Evolutionary conservation across 2,797 vertebrate genomes (phyloP), one percentile per base, ranked within the genome.

Genomic region (Lagodon rhomboides): DNA sequence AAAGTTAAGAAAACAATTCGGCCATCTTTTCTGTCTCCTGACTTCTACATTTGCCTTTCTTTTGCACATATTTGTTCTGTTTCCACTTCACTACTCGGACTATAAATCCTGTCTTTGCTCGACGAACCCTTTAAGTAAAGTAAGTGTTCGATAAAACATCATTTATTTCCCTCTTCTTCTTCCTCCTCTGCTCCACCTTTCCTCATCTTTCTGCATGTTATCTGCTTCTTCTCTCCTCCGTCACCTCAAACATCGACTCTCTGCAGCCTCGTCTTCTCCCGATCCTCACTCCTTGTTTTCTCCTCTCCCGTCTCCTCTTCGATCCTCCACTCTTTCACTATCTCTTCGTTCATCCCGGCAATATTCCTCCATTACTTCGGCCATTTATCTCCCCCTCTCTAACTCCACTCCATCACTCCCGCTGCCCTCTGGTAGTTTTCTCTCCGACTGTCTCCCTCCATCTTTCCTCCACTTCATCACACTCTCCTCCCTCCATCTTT

Each of bases 331-430:
- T 27, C 50, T 68, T 62, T 51, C 7, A 15, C 55, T 34, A 12
- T 68, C 59, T n/a, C 46, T 72, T 64, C 71, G 59, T 80, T 63
- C 67, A 34, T 67, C 41, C 20, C 59, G 8, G 43, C 54, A 77
- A 79, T 72, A 73, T 76, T 56, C 58, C 44, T n/a, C 8, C 59
- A 53, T 80, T 60, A 53, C 77, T 80, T 44, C 3, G 53, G 25
- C 46, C 79, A 81, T 88, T 72, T 73, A 71, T 85, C 64, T 83
- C 47, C 0, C 18, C 61, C 17, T 50, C 63, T 75, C 72, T 30
- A 16, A 55, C 64, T 86, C 27, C 59, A 18, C 79, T 86, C 82
- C 70, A 74, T 87, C 83, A 68, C 66, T 62, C 54, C 34, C 3
- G 1, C 5, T 60, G 59, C 67, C 64, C 70, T 82, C 75, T 25